phyloP scores from a whole-genome alignment of 1,140 invertebrate genomes.

The Drosophila guanche region DNA sequence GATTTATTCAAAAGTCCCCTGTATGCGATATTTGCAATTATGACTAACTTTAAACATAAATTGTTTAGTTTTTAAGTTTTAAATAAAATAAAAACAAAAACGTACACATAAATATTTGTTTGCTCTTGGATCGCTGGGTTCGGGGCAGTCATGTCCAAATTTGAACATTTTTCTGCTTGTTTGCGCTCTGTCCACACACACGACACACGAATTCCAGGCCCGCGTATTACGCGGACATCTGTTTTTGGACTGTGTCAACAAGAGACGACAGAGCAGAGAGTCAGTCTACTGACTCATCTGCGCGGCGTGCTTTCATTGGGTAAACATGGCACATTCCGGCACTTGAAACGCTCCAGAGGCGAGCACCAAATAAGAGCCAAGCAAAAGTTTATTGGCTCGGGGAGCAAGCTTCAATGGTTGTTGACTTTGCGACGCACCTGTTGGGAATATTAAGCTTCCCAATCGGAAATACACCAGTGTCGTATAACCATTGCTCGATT shows the following conservation, averaged over 20 bases:
- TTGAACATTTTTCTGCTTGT: slow-evolving; percentile 46
- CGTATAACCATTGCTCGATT: too few relatives aligned
- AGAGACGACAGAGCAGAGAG: slow-evolving; percentile 17
- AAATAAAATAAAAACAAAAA: slow-evolving; percentile 43
- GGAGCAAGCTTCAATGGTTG: slow-evolving; percentile 35
- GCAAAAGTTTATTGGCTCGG: slow-evolving; percentile 58
- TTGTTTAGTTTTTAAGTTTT: slow-evolving; percentile 53
- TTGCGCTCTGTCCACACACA: slow-evolving; percentile 27
- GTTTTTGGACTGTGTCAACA: slow-evolving; percentile 59
- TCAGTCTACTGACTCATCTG: slow-evolving; percentile 53
- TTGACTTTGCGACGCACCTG: slow-evolving; percentile 33
- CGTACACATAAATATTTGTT: slow-evolving; percentile 31
- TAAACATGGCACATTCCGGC: slow-evolving; percentile 65
- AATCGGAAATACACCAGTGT: slow-evolving; percentile 39
- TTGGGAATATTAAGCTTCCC: slow-evolving; percentile 48
- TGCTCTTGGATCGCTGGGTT: slow-evolving; percentile 16
- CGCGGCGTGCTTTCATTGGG: slow-evolving; percentile 40
- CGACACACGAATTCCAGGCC: neutral
- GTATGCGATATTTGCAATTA: slow-evolving; percentile 80
- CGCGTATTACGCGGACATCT: slow-evolving; percentile 59
- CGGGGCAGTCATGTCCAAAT: slow-evolving; percentile 58
- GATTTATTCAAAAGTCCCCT: slow-evolving; percentile 73
- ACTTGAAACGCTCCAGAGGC: slow-evolving; percentile 38
- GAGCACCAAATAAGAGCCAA: slow-evolving; percentile 56
- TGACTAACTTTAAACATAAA: slow-evolving; percentile 60